Evolutionary conservation across 2,888 invertebrate species (phyloP).

Genomic region (Hanleya hanleyi): DNA sequence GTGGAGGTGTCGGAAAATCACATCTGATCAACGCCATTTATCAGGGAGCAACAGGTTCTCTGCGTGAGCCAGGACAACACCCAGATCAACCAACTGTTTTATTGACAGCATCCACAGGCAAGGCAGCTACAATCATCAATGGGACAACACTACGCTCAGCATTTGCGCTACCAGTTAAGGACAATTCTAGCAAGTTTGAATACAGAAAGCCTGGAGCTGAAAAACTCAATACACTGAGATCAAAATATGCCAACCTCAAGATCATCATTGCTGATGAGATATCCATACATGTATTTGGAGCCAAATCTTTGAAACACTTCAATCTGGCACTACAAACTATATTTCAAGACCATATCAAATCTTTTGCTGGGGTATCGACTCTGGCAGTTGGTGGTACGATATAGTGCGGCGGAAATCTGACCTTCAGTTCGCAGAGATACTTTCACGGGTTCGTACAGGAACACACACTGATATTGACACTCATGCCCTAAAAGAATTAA

Average conservation of each 20-base stretch:
- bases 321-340: not conserved
- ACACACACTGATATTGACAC: not conserved
- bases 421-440: not conserved
- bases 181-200: not conserved
- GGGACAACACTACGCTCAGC: slow-evolving; percentile 29
- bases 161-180: slow-evolving; percentile 32
- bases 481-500: not conserved
- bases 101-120: slow-evolving; percentile 29
- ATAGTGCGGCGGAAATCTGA: not conserved
- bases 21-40: not conserved
- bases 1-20: too few relatives aligned
- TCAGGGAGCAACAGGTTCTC: slow-evolving; percentile 22
- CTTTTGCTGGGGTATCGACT: not conserved
- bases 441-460: not conserved
- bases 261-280: not conserved
- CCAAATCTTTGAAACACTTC: not conserved
- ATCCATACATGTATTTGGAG: not conserved
- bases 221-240: slow-evolving; percentile 21
- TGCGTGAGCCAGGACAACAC: slow-evolving; percentile 10
- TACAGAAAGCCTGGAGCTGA: slow-evolving; percentile 17
- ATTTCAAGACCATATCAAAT: not conserved
- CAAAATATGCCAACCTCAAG: not conserved
- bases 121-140: slow-evolving; percentile 28
- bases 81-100: slow-evolving; percentile 25
- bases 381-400: not conserved